phyloP scores from a whole-genome alignment of 2,888 invertebrate genomes.

The Eristalis arbustorum region DNA sequence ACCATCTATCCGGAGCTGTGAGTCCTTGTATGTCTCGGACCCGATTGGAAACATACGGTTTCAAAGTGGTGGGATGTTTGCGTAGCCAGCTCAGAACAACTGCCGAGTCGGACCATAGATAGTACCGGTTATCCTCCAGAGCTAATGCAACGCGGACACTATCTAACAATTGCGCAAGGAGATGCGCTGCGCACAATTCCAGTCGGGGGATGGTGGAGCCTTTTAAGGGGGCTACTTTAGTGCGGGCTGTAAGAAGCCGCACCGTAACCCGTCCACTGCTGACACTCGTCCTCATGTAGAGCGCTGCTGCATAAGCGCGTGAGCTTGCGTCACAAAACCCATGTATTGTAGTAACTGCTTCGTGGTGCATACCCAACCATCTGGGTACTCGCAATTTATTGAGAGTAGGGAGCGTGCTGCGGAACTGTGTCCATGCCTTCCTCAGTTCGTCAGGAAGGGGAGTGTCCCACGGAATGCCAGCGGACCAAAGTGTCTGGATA shows the following conservation, averaged over 20 bases:
- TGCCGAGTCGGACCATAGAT: constrained; percentile 6
- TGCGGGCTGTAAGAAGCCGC: neutral
- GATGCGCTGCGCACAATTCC: constrained; percentile 14
- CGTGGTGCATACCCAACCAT: neutral
- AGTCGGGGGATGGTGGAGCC: neutral
- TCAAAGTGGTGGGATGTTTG: constrained; percentile 8
- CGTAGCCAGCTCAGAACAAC: constrained; percentile 27
- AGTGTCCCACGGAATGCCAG: constrained; percentile 31
- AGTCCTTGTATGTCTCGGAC: constrained; percentile 16
- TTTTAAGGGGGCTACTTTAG: constrained; percentile 1
- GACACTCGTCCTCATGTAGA: neutral
- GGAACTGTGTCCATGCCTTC: neutral
- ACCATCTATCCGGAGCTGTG: constrained; percentile 43
- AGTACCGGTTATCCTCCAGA: neutral
- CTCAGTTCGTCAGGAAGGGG: neutral
- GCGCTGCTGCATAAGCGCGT: neutral
- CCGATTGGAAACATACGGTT: constrained; percentile 23
- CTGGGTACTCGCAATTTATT: neutral
- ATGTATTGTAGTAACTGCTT: neutral
- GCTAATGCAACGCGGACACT: constrained; percentile 2
- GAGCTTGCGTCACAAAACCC: neutral
- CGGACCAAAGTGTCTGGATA: constrained; percentile 29
- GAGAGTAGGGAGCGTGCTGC: neutral
- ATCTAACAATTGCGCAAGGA: neutral
- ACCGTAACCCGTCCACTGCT: neutral